Base-by-base conservation (phyloP, 1,140 invertebrate genomes). In the Battus philenor region DNA sequence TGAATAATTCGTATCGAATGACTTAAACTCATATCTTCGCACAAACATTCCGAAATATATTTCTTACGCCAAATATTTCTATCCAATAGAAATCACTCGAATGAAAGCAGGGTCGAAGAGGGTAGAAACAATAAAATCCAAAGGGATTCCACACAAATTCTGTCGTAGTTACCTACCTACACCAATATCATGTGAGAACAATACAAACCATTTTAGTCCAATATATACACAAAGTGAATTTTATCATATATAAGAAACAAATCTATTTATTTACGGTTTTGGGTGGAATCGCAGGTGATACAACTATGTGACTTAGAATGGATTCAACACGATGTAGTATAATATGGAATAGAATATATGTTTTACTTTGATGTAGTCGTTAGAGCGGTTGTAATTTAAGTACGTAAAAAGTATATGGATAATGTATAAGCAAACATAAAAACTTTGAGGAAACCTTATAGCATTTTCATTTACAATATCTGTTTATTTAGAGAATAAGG, bases 21-120 rank as follows among this genome's bases (percentile, higher is more conserved):
- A 4, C 18, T 45, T 18, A 38, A 45, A 50, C 52, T 47, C 51
- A 51, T 31, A 59, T 52, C 36, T 62, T 65, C 48, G 54, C 65
- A 68, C 50, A 54, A 60, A 61, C 58, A 70, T 71, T 71, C 62
- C 62, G 52, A 49, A 53, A 56, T 59, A 51, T 59, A 12, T 50
- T 17, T 46, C 17, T 15, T 16, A 24, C 12, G 18, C 50, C 47
- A 45, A 27, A 54, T 47, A 43, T 48, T 47, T 57, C 48, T 54
- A 44, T 59, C 38, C 33, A 48, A 50, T 59, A 53, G 67, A 66
- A 77, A 78, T 79, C 73, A 77, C 73, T 73, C 55, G 59, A 66
- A 67, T 68, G 57, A 57, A 73, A 68, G 65, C 68, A 72, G 62
- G 59, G 67, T 68, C 52, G 44, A 51, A 55, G 62, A 68, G 51